Conservation (phyloP, 2,888 invertebrate genomes). For the Liposcelis brunnea region DNA sequence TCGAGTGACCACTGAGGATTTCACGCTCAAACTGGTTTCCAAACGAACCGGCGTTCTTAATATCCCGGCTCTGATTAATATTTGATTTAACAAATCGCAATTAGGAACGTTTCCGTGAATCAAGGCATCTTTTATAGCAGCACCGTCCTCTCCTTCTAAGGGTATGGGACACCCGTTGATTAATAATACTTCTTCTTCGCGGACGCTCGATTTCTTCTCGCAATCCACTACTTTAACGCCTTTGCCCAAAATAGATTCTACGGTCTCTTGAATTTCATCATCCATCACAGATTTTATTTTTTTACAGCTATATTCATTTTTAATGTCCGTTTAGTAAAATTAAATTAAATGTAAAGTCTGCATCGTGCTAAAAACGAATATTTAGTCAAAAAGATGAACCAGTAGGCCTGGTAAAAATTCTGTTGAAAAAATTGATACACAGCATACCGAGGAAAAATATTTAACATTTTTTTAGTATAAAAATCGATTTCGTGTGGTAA, state of each 20-base stretch:
- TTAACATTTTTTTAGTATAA: too few relatives aligned
- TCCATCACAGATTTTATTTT: constrained; percentile 31
- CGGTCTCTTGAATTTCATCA: constrained; percentile 56
- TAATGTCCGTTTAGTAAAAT: too few relatives aligned
- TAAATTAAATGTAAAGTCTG: too few relatives aligned
- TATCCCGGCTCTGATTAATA: constrained; percentile 30
- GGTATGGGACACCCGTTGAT: constrained; percentile 53
- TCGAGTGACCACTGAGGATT: constrained; percentile 49
- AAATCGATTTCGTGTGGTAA: too few relatives aligned
- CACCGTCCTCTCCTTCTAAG: constrained; percentile 47
- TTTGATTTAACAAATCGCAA: constrained; percentile 49
- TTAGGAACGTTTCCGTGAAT: constrained; percentile 52
- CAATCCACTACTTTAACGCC: constrained; percentile 54
- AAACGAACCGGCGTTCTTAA: constrained; percentile 45
- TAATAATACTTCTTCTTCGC: constrained; percentile 50
- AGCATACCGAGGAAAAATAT: too few relatives aligned
- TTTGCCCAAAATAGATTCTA: constrained; percentile 53
- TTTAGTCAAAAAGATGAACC: too few relatives aligned
- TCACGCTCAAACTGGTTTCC: constrained; percentile 52
- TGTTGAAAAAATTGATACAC: too few relatives aligned
- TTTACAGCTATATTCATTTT: too few relatives aligned
- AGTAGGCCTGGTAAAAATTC: too few relatives aligned
- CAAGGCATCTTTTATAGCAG: constrained; percentile 47
- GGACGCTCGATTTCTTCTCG: constrained; percentile 50
- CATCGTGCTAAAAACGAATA: too few relatives aligned